Base-by-base conservation (phyloP, 2,113 vertebrate genomes). In the Protobothrops mucrosquamatus region DNA sequence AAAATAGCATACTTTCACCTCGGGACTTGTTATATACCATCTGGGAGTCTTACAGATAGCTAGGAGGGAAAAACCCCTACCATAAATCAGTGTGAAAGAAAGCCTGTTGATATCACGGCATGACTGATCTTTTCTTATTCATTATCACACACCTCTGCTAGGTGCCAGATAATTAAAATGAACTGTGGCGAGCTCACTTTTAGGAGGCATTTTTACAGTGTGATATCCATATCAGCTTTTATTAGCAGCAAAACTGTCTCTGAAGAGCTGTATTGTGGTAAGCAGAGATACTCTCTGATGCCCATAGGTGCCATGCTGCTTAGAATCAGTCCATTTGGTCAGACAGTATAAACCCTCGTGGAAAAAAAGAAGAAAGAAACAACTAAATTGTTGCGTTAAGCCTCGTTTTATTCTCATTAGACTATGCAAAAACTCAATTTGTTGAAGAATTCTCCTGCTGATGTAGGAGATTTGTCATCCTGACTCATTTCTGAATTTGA, bases 161-260 rank as follows among this genome's bases (percentile, higher is more conserved):
- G 92, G 69, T 90, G 88, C 55, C 88, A 93, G 39, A 74, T 56
- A 46, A 92, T 92, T 92, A 92, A 89, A 89, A 89, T 89, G 74
- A 86, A 93, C 48, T 64, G 43, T 93, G 39, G 26, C 10, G 54
- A 46, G 4, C 39, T 92, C 61, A 12, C 69, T 92, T 89, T 61
- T 7, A 93, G 14, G 29, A 56, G 18, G 43, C 24, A 87, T 51
- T 55, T 26, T 88, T 92, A 39, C 46, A 52, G 29, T 34, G 48
- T 22, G 43, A n/a, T 51, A 34, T 34, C 91, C 43, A 87, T 24
- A 92, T 34, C 69, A 89, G n/a, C 43, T n/a, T 48, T 55, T 81
- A 24, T 81, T 20, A 81, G 5, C 18, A 81, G 18, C 74, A 81
- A 39, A 81, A 48, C 55, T 14, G 24, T 20, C 29, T 56, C 61